These are phyloP conservation scores for Hyperoodon ampullatus DNA, from an alignment of 2,113 vertebrate species.

Conservation along the genomic window DNA sequence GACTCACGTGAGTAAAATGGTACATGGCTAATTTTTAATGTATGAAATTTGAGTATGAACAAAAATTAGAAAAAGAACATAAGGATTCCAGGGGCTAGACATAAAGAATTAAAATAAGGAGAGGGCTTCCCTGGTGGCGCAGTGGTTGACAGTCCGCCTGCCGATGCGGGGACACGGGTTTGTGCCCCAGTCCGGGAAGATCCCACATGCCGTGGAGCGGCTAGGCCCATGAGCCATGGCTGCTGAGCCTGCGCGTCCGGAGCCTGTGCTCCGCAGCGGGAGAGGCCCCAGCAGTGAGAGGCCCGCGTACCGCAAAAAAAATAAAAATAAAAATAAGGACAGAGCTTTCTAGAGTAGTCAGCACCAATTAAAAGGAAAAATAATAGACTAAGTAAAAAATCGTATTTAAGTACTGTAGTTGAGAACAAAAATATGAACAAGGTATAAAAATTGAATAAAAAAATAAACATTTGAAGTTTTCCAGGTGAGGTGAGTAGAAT, in stretches of 20 bases:
- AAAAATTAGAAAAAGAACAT: conserved; percentile 40
- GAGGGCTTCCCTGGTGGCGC: not conserved
- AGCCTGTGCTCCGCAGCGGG: too few species aligned
- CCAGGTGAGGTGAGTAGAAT: not conserved
- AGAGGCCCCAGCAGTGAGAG: too few species aligned
- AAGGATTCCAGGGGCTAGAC: not conserved
- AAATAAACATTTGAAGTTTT: not conserved
- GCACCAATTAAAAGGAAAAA: conserved; percentile 43
- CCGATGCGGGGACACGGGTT: too few species aligned
- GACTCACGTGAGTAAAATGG: not conserved
- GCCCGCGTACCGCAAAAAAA: too few species aligned
- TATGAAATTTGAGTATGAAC: conserved; percentile 8
- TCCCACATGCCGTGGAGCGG: too few species aligned
- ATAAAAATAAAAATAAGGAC: not conserved
- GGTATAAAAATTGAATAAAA: conserved; percentile 16
- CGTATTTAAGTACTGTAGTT: not conserved
- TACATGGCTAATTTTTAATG: conserved; percentile 17
- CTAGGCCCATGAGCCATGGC: too few species aligned
- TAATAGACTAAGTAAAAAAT: conserved; percentile 2
- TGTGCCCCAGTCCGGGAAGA: too few species aligned
- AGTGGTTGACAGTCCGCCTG: too few species aligned
- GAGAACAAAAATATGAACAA: conserved; percentile 16
- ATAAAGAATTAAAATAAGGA: not conserved
- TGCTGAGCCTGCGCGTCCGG: too few species aligned
- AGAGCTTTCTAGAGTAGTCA: not conserved